Percentiles rank a stretch among this genome's conserved stretches.
These are phyloP conservation scores for Thunnus albacares DNA, from an alignment of 2,797 vertebrate species.

Conservation along the genomic window DNA sequence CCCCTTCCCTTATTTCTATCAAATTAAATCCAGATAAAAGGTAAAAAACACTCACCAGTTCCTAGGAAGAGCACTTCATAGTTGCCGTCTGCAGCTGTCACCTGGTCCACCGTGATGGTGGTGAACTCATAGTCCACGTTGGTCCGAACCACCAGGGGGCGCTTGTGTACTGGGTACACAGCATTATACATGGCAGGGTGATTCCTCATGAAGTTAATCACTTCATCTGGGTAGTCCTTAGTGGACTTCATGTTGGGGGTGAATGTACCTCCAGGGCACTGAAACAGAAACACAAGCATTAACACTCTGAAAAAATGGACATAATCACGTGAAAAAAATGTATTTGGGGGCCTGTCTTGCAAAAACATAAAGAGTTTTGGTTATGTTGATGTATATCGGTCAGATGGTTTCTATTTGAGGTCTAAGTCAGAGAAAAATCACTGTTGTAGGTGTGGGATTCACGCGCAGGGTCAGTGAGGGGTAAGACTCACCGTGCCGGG, in stretches of 20 bases:
- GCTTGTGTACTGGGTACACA: slow-evolving; percentile 95
- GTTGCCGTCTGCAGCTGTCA: slow-evolving; percentile 96
- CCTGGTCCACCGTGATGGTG: slow-evolving; percentile 97
- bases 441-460: slow-evolving; percentile 40
- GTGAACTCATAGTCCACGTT: slow-evolving; percentile 97
- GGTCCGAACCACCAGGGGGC: slow-evolving; percentile 95
- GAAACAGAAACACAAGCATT: slow-evolving; percentile 38
- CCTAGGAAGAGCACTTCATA: slow-evolving; percentile 99
- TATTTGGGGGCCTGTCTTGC: background rate
- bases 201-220: slow-evolving; percentile 98
- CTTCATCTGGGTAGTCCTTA: slow-evolving; percentile 98
- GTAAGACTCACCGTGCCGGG: slow-evolving; percentile 93
- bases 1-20: background rate
- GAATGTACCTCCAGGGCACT: slow-evolving; percentile 99
- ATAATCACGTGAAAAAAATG: slow-evolving; percentile 24
- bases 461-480: slow-evolving; percentile 20
- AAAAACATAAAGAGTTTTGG: slow-evolving; percentile 19
- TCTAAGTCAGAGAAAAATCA: slow-evolving; percentile 29
- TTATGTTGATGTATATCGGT: slow-evolving; percentile 42
- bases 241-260: slow-evolving; percentile 99
- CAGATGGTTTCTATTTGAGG: slow-evolving; percentile 54
- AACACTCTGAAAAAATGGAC: slow-evolving; percentile 13
- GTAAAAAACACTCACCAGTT: slow-evolving; percentile 88
- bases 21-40: background rate
- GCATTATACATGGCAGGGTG: slow-evolving; percentile 98